Conservation (phyloP, 2,888 invertebrate genomes). For the Alitta virens region DNA sequence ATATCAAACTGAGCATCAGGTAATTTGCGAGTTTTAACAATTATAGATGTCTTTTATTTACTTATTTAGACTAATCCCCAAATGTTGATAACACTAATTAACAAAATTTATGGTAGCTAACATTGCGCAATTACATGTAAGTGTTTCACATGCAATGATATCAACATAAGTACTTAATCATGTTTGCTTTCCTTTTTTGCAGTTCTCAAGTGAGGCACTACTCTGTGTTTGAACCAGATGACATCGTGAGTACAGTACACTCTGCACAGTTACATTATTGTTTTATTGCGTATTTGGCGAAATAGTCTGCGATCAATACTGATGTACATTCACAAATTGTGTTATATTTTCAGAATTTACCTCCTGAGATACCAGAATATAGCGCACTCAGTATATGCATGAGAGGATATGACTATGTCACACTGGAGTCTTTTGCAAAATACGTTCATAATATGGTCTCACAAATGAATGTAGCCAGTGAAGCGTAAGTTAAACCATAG, state of each 20-base stretch:
- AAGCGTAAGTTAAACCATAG: constrained; percentile 36
- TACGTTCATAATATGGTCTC: constrained; percentile 66
- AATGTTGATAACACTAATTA: too few relatives aligned
- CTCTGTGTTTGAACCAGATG: constrained; percentile 15
- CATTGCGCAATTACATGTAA: too few relatives aligned
- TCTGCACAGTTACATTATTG: too few relatives aligned
- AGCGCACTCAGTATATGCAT: constrained; percentile 75
- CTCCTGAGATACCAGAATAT: constrained; percentile 60
- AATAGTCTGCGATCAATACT: not conserved
- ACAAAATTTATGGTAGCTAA: too few relatives aligned
- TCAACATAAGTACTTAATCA: too few relatives aligned
- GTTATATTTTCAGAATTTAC: constrained; percentile 17
- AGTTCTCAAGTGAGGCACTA: not conserved
- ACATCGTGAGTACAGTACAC: constrained; percentile 5
- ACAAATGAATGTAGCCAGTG: constrained; percentile 33
- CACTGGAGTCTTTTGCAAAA: constrained; percentile 78
- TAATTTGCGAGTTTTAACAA: too few relatives aligned
- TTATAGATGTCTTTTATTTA: too few relatives aligned
- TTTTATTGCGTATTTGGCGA: too few relatives aligned
- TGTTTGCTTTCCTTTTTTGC: not conserved
- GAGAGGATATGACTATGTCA: constrained; percentile 77
- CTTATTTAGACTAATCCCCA: too few relatives aligned
- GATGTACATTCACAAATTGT: not conserved
- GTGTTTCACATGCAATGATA: too few relatives aligned
- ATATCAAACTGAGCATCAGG: too few relatives aligned